Conservation (phyloP, 1,140 invertebrate species). For the Drosophila kurseongensis region DNA sequence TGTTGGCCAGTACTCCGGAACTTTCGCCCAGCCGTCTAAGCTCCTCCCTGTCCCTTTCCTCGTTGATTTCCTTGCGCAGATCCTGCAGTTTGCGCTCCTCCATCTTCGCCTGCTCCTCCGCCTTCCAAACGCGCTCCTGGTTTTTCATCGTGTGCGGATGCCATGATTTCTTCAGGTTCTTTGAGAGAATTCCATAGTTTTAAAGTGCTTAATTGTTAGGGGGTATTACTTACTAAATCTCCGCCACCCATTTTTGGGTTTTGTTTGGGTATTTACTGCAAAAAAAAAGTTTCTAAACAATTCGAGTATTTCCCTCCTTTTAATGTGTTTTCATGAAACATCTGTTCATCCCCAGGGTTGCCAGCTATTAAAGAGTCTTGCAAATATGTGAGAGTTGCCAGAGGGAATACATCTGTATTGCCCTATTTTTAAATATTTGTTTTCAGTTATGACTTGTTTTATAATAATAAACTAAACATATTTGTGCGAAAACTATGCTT, state of each 20-base stretch:
- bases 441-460: too few species aligned
- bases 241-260: conserved; percentile 85
- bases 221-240: conserved; percentile 85
- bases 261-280: not conserved
- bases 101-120: conserved; percentile 90
- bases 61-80: conserved; percentile 88
- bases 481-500: not conserved
- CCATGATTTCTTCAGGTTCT: conserved; percentile 93
- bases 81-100: conserved; percentile 89
- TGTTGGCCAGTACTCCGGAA: conserved; percentile 86
- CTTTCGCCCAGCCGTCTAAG: conserved; percentile 88
- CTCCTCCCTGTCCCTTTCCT: conserved; percentile 88
- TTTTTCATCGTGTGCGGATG: conserved; percentile 92
- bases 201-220: not conserved
- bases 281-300: conserved; percentile 14
- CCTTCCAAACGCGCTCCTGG: conserved; percentile 91
- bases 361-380: not conserved
- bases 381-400: not conserved
- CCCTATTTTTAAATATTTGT: too few species aligned
- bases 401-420: not conserved
- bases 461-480: not conserved
- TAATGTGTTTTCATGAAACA: conserved; percentile 13
- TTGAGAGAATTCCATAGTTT: not conserved
- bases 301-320: conserved; percentile 40
- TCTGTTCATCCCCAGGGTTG: conserved; percentile 11